Base-by-base conservation (phyloP, 2,113 vertebrate genomes). In the Pimephales promelas region DNA sequence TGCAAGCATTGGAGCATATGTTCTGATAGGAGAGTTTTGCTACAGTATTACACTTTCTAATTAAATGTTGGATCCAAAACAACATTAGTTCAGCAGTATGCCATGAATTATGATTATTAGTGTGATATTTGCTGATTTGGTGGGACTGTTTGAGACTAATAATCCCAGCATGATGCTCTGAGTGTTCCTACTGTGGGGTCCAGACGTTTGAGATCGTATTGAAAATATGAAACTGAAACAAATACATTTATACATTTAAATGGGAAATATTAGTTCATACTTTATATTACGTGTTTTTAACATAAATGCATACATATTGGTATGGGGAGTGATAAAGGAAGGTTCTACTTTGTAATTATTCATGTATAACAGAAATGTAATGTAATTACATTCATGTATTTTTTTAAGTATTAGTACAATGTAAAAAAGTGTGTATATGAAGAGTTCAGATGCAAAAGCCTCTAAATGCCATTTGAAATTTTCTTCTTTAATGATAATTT, bases 1-100 rank as follows among this genome's bases (percentile, higher is more conserved):
- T 85, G 78, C 87, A 88, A 88, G 87, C 86, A 83, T 40, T 83
- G 26, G 31, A 74, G 13, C 49, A 49, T 57, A 20, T 74, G 16
- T 83, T 86, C 77, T 74, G 79, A 64, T 70, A 74, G 61, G 70
- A 34, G 57, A 81, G 72, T 34, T 54, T 34, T 80, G 78, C 61
- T 28, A 34, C 18, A 2, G 24, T 34, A 10, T 47, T 68, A 68
- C 24, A 47, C 20, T 2, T 66, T 22, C 24, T 52, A 47, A 80
- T 80, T 80, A 34, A 52, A 68, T 36, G 24, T 43, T 68, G 61
- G 43, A 66, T 68, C 52, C 20, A 28, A 16, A 28, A 34, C 59
- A 22, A 77, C 52, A 2, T 0, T 5, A 1, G 16, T 18, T 79
- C 24, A 26, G 61, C 61, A 52, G 26, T 52, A 16, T 56, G 3